A percentile compares a stretch with the other conserved stretches of the same genome.
phyloP scores from a whole-genome alignment of 2,113 vertebrate species.

The Leucoraja erinaceus region DNA sequence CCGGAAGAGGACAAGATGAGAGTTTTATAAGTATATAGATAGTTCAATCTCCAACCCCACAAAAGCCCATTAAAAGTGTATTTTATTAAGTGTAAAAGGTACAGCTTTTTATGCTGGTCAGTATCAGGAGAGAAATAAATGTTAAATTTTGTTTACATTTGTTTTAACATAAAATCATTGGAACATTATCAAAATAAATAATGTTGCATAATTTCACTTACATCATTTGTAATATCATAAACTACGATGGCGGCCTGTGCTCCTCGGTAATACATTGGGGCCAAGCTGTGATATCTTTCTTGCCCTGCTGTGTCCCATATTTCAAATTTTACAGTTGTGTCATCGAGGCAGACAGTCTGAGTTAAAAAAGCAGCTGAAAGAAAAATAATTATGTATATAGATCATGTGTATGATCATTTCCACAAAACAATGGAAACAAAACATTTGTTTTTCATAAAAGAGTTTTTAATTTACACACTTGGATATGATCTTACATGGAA shows the following conservation, averaged over 20 bases:
- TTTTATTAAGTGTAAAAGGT: too few species aligned
- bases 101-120: too few species aligned
- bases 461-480: constrained; percentile 33
- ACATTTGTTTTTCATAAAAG: background rate
- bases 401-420: background rate
- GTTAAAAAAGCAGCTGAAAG: constrained; percentile 94
- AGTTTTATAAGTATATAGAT: too few species aligned
- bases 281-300: constrained; percentile 96
- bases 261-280: constrained; percentile 98
- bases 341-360: constrained; percentile 96
- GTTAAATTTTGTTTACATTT: background rate
- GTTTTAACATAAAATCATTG: background rate
- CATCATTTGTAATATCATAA: constrained; percentile 96
- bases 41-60: background rate
- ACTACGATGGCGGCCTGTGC: constrained; percentile 98
- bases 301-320: constrained; percentile 99
- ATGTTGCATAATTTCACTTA: constrained; percentile 49
- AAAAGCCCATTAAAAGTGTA: too few species aligned
- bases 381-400: constrained; percentile 43
- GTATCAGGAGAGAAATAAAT: background rate
- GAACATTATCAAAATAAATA: background rate
- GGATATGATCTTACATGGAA: background rate
- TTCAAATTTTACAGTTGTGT: constrained; percentile 98
- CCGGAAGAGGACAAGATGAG: too few species aligned
- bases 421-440: background rate